Conservation (phyloP, 2,797 vertebrate species). For the Schizopygopsis pylzovi region DNA sequence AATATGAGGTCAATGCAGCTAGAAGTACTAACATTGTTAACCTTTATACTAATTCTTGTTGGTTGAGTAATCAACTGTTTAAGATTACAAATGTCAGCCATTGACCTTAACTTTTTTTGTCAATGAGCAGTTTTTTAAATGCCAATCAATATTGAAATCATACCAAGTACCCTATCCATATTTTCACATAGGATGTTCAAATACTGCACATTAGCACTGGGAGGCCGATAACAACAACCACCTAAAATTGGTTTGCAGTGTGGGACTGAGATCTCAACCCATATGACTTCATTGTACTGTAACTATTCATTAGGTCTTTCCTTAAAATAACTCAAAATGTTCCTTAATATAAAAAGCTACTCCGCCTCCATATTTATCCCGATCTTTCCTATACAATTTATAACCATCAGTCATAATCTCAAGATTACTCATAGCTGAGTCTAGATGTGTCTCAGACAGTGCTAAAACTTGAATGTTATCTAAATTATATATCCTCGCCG, state of each 20-base stretch:
- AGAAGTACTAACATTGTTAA: background rate
- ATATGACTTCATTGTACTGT: background rate
- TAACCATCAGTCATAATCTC: background rate
- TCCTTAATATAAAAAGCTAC: background rate
- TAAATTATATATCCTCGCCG: background rate
- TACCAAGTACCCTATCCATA: slow-evolving; percentile 1
- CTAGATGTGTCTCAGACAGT: background rate
- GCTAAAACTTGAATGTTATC: background rate
- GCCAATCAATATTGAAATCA: slow-evolving; percentile 2
- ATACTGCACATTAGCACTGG: background rate
- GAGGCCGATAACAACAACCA: background rate
- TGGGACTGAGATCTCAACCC: background rate
- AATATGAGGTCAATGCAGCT: background rate
- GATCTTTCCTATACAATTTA: background rate
- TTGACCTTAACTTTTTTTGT: background rate
- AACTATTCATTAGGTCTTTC: background rate
- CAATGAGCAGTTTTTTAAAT: background rate
- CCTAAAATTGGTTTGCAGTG: background rate
- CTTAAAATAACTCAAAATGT: background rate
- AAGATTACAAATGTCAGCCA: background rate
- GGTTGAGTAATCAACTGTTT: background rate
- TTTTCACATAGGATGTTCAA: background rate
- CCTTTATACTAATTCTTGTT: background rate
- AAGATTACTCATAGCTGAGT: background rate
- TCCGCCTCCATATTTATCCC: background rate